Evolutionary conservation across 2,888 invertebrate genomes (phyloP).

Genomic region (Arge pagana): DNA sequence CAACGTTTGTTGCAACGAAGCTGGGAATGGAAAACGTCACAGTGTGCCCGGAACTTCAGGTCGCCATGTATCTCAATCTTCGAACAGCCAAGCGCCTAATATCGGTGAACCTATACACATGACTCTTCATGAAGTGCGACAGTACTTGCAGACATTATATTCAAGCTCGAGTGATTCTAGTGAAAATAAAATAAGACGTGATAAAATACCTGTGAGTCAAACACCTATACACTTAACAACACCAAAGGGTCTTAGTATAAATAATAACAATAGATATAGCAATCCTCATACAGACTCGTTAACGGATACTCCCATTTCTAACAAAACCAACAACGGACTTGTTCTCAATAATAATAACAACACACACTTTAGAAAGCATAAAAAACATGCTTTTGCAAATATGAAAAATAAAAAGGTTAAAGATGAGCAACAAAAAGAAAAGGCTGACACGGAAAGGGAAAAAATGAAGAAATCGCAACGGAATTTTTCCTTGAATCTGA

Average conservation of each 20-base stretch:
- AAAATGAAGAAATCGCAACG: slow-evolving; percentile 68
- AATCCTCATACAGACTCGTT: slow-evolving; percentile 56
- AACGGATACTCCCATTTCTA: slow-evolving; percentile 56
- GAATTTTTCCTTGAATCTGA: slow-evolving; percentile 75
- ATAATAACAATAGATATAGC: slow-evolving; percentile 55
- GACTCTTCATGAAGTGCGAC: slow-evolving; percentile 83
- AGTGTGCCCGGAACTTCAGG: slow-evolving; percentile 72
- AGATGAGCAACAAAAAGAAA: slow-evolving; percentile 46
- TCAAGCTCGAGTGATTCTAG: slow-evolving; percentile 75
- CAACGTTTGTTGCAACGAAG: slow-evolving; percentile 51
- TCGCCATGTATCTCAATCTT: slow-evolving; percentile 41
- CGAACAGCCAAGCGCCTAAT: slow-evolving; percentile 63
- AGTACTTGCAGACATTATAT: slow-evolving; percentile 81
- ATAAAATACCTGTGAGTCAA: slow-evolving; percentile 42
- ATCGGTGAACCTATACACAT: slow-evolving; percentile 79
- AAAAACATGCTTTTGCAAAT: slow-evolving; percentile 59
- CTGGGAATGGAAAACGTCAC: slow-evolving; percentile 65
- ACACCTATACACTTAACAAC: slow-evolving; percentile 48
- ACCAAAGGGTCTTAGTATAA: slow-evolving; percentile 55
- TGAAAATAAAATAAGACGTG: slow-evolving; percentile 60
- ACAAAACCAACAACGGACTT: slow-evolving; percentile 58
- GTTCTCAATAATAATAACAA: slow-evolving; percentile 58
- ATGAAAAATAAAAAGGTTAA: slow-evolving; percentile 61
- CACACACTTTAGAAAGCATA: slow-evolving; percentile 67
- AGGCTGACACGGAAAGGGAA: slow-evolving; percentile 54